phyloP scores from a whole-genome alignment of 2,113 vertebrate genomes.

The Mystacornis crossleyi region DNA sequence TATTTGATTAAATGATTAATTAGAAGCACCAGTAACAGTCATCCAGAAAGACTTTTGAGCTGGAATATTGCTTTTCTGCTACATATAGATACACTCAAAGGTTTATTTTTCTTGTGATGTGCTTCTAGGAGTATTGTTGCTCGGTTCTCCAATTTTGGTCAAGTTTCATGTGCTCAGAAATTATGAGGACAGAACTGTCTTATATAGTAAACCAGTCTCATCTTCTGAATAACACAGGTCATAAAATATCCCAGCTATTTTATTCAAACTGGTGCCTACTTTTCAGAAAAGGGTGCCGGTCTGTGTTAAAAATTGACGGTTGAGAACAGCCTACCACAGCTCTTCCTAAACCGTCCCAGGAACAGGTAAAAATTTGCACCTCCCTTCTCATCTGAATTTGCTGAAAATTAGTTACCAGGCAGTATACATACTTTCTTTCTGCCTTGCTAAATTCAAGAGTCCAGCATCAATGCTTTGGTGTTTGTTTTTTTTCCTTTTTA shows the following conservation, averaged over 20 bases:
- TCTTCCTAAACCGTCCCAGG: neutral
- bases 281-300: neutral
- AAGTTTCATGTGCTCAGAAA: neutral
- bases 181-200: neutral
- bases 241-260: neutral
- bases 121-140: neutral
- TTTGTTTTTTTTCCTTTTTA: neutral
- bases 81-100: neutral
- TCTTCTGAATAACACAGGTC: neutral
- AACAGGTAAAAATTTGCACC: neutral
- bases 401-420: neutral
- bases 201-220: neutral
- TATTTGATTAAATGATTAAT: neutral
- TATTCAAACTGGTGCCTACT: neutral
- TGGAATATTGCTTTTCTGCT: neutral
- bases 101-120: neutral
- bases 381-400: neutral
- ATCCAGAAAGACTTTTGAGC: neutral
- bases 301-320: neutral
- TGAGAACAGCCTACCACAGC: neutral
- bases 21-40: neutral
- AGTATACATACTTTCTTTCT: neutral
- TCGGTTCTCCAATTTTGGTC: neutral
- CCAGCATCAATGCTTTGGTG: neutral
- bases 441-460: neutral